Base-by-base conservation (phyloP, 1,140 invertebrate genomes). In the Neotoxoptera formosana region DNA sequence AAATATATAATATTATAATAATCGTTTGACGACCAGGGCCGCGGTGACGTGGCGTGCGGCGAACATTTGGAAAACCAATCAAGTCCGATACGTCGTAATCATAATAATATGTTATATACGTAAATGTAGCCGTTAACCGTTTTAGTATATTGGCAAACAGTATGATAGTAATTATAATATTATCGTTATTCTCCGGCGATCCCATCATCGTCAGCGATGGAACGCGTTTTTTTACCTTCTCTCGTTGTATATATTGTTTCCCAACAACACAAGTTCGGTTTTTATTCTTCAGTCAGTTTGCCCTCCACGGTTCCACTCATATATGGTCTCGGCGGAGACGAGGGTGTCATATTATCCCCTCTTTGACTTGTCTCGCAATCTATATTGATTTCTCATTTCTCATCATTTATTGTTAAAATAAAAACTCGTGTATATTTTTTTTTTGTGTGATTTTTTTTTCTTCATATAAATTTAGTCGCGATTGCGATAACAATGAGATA, bases 41-140 rank as follows among this genome's bases (percentile, higher is more conserved):
- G 14, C 25, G 84, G 23, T 41, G 36, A 84, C 86, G n/a, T 34
- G 47, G 34, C 41, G 17, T n/a, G 34, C 8, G 30, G 34, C 2
- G 30, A 76, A 34, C 47, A 34, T 88, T 76, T 76, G 45, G 60
- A 81, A 91, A 81, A 81, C 30, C 60, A 91, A 81, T 91, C 34
- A 81, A 91, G 6, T 34, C 30, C 41, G 36, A n/a, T 76, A 41
- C 60, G 14, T n/a, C n/a, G 7, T 30, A 7, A 47, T n/a, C n/a
- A 47, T n/a, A n/a, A n/a, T n/a, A n/a, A n/a, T n/a, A n/a, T n/a
- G 7, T 30, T 21, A 3, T 86, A 30, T 34, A 48, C n/a, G n/a
- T 48, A 81, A 81, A 91, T 48, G 41, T 30, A 81, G 60, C 17
- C 20, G 60, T 91, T 76, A 47, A 21, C 36, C 41, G 47, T 76